Evolutionary conservation across 2,888 invertebrate species (phyloP), one percentile per base, ranked within the genome.

Genomic region (Acrocera orbiculus): DNA sequence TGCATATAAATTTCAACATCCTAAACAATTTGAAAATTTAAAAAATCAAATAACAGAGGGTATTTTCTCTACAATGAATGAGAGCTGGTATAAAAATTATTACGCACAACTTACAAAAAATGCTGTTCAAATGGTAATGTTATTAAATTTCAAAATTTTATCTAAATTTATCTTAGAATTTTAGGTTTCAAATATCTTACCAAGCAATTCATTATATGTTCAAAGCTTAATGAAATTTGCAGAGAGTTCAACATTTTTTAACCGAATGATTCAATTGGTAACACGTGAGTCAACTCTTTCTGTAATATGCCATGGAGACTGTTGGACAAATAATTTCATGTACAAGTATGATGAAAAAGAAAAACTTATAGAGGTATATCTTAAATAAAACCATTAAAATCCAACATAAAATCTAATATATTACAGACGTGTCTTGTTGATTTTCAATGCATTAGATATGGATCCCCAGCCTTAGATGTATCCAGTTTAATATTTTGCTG

Each of bases 241-340:
- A 30, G 64, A 64, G 24, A 68, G 70, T 44, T 67, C 72, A 2
- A 65, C 66, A 2, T 77, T 77, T 51, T 78, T 77, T 49, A 63
- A 64, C 6, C 67, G 65, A 17, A 77, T 78, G 77, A 65, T 75
- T 36, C 64, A 70, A 16, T 52, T 74, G 45, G 73, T 72, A 1
- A 62, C 66, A 3, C 64, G 70, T 0, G 64, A 64, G 43, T 73
- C 76, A 25, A 70, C 73, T 0, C 49, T 77, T 27, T 72, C 75
- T 0, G 75, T 77, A 3, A 73, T 78, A 42, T 71, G 75, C 34
- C 78, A 78, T 45, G 78, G 78, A 0, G 78, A 78, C 44, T 77
- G 76, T 48, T 78, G 77, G 77, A 76, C 74, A 1, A 78, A 78
- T 46, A 78, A 78, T 51, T 67, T 78, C 46, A 52, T 77, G 15